Percentiles rank a stretch among this genome's conserved stretches.
Conservation (phyloP, 2,113 vertebrate species). For the Helogale parvula region DNA sequence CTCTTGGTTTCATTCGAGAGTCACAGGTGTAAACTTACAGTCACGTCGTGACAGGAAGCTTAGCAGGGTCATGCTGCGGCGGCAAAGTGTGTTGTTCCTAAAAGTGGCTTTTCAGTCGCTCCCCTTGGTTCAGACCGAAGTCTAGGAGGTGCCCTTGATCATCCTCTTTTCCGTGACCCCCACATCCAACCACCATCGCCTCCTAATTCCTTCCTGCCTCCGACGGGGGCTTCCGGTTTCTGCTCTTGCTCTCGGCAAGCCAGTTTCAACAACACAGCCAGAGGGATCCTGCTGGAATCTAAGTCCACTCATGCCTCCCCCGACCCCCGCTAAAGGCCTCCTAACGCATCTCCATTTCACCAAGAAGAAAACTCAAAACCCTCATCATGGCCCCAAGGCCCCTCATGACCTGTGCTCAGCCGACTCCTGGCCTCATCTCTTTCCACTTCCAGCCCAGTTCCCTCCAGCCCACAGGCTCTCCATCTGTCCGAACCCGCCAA, state of each 20-base stretch:
- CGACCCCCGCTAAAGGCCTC: too few species aligned
- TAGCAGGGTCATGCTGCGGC: rapidly evolving
- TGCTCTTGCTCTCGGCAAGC: not conserved
- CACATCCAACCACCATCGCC: not conserved
- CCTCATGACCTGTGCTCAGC: rapidly evolving
- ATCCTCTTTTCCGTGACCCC: not conserved
- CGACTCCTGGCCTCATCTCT: not conserved
- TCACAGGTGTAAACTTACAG: not conserved
- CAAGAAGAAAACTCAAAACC: not conserved
- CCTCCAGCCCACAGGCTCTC: not conserved
- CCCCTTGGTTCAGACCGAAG: not conserved
- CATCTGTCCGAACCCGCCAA: not conserved
- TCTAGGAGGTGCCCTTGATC: not conserved
- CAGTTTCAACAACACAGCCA: not conserved
- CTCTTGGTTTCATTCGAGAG: not conserved
- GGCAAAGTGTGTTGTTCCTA: not conserved
- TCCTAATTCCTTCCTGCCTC: rapidly evolving
- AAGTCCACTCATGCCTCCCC: not conserved
- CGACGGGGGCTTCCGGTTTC: rapidly evolving
- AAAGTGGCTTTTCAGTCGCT: rapidly evolving
- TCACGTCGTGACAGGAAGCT: not conserved
- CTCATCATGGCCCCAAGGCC: not conserved
- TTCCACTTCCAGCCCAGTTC: not conserved
- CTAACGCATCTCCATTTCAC: not conserved
- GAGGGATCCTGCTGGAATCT: not conserved